Base-by-base conservation (phyloP, 2,113 vertebrate species). In the Vulpes lagopus region DNA sequence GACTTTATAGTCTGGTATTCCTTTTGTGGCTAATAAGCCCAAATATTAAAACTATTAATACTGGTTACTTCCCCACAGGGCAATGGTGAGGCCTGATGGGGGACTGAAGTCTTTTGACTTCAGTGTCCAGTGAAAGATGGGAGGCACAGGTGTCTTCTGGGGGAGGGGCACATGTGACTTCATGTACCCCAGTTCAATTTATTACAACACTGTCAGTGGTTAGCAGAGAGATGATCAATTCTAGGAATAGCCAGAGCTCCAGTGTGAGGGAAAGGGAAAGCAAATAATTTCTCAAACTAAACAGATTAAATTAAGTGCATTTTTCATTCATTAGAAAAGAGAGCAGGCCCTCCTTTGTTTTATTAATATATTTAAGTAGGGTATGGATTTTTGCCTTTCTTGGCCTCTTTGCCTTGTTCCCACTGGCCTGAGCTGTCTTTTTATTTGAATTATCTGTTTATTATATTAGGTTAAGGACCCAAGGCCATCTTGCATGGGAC, bases 401-500 rank as follows among this genome's bases (percentile, higher is more conserved):
- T 96, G 92, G 94, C 82, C 73, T 86, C 78, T 86, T 96, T 95
- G 81, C 82, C 88, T 95, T 27, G 57, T 82, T 97, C 97, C 96
- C 95, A 97, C 65, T 93, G 96, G 97, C 93, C 91, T 17, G 11
- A 30, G 91, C 97, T 98, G 97, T 97, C 97, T 97, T 97, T 98
- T 97, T 95, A 98, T 98, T 98, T 98, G 98, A 98, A 97, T 98
- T 98, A 98, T 96, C 93, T 98, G 89, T 97, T 97, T 98, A 98
- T 98, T 97, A 96, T 94, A 97, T 98, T 98, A 97, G 96, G 97
- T 96, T 97, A 96, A 92, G 96, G 94, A 94, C 97, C 97, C 91
- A 97, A 97, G 97, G 97, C 95, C 94, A 92, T 97, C 97, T 97
- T 98, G 89, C 97, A 76, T 43, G 62, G 95, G 89, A 81, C 91